phyloP scores from a whole-genome alignment of 2,113 vertebrate genomes.

The Paradoxurus hermaphroditus region DNA sequence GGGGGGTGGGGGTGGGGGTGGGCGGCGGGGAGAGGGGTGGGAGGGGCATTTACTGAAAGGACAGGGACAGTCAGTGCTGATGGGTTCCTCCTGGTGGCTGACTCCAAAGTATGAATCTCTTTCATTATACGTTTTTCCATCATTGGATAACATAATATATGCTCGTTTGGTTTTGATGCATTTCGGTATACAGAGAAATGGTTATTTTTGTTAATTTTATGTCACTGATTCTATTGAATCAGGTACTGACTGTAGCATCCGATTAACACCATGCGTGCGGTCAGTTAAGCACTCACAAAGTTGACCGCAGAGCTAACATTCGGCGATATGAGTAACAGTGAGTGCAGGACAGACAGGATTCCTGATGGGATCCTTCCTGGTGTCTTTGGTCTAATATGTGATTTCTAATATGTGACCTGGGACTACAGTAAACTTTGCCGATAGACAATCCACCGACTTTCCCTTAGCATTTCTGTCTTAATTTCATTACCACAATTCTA shows the following conservation, averaged over 20 bases:
- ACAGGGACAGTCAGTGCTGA: not conserved
- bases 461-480: not conserved
- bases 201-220: not conserved
- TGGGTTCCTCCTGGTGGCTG: not conserved
- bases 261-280: not conserved
- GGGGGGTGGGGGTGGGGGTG: no score
- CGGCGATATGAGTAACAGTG: not conserved
- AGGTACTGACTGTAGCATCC: not conserved
- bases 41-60: not conserved
- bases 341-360: fast-evolving
- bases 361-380: not conserved
- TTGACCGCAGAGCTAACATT: not conserved
- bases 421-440: not conserved
- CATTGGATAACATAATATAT: not conserved
- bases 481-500: not conserved
- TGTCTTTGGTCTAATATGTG: not conserved
- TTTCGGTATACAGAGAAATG: not conserved
- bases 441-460: not conserved
- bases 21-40: no score
- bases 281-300: not conserved
- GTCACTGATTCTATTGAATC: not conserved
- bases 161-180: not conserved
- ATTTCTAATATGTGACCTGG: not conserved
- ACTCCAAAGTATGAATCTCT: not conserved
- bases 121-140: not conserved